Evolutionary conservation across 1,140 invertebrate species (phyloP).

Genomic region (Lepidurus packardi): DNA sequence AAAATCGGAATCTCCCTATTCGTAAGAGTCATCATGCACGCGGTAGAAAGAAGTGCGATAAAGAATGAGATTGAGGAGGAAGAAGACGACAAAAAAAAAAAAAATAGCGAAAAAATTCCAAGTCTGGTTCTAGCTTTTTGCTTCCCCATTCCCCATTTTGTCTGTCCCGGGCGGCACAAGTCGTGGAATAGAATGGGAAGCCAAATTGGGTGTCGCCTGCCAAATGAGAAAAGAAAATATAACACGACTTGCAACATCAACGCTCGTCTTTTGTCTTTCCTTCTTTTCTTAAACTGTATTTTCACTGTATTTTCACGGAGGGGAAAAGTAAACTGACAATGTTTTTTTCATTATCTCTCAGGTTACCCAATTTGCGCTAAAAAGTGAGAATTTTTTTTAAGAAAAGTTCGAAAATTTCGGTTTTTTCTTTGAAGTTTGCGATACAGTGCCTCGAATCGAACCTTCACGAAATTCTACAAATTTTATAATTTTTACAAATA

Average conservation of each 20-base stretch:
- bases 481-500: no score
- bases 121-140: background rate
- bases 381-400: background rate
- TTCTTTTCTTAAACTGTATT: background rate
- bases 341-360: background rate
- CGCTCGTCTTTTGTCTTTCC: background rate
- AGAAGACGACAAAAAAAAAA: background rate
- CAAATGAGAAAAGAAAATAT: constrained; percentile 22
- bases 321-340: background rate
- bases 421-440: no score
- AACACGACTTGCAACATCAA: background rate
- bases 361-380: background rate
- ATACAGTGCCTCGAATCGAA: no score
- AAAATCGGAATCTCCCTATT: background rate
- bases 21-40: background rate
- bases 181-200: background rate
- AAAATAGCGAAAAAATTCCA: background rate
- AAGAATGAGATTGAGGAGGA: background rate
- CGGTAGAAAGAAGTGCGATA: background rate
- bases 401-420: no score
- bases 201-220: constrained; percentile 8
- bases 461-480: no score
- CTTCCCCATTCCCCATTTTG: background rate
- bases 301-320: no score
- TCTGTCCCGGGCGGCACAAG: background rate